Conservation (phyloP, 2,888 invertebrate genomes). For the Cinara cedri region DNA sequence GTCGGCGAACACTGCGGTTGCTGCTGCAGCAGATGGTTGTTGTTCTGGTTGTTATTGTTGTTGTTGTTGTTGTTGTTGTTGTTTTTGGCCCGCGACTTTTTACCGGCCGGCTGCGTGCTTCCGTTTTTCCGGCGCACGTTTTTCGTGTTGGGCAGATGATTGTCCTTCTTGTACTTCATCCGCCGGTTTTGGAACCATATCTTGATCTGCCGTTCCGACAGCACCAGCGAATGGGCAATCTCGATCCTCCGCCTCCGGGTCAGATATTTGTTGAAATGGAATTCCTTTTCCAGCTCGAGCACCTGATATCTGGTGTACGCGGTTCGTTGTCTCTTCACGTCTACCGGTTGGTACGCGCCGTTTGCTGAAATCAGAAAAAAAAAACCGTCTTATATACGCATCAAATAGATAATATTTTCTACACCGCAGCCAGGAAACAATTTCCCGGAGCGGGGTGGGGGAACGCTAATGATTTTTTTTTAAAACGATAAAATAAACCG, state of each 20-base stretch:
- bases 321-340: slow-evolving; percentile 93
- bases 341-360: slow-evolving; percentile 88
- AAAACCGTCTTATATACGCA: no score
- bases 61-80: slow-evolving; percentile 52
- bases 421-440: no score
- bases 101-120: slow-evolving; percentile 71
- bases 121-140: slow-evolving; percentile 80
- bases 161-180: slow-evolving; percentile 88
- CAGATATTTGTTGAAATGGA: slow-evolving; percentile 96
- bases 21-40: background rate
- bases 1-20: slow-evolving; percentile 50
- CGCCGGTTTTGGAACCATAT: slow-evolving; percentile 87
- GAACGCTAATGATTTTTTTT: no score
- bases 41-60: slow-evolving; percentile 22
- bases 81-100: slow-evolving; percentile 61
- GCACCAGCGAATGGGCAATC: slow-evolving; percentile 93
- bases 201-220: slow-evolving; percentile 89
- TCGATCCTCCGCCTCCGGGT: slow-evolving; percentile 94
- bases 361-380: slow-evolving; percentile 71
- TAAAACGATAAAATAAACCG: no score
- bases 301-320: slow-evolving; percentile 98
- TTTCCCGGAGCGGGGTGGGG: no score
- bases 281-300: slow-evolving; percentile 95
- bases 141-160: slow-evolving; percentile 86
- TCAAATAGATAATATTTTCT: no score